These are phyloP conservation scores for Stenchaetothrips biformis DNA, from an alignment of 2,888 invertebrate genomes.

Conservation along the genomic window DNA sequence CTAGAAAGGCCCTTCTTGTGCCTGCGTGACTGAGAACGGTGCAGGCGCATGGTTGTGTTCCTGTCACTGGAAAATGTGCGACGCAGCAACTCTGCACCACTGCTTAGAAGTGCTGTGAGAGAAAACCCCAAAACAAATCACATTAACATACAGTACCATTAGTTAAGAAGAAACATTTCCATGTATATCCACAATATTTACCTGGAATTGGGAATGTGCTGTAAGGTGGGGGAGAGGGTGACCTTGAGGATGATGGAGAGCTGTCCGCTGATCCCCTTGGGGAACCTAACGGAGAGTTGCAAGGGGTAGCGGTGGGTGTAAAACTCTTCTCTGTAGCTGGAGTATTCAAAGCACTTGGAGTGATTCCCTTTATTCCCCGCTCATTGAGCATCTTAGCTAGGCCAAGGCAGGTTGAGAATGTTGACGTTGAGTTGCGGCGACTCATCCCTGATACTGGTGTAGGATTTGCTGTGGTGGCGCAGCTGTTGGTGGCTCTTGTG, in stretches of 20 bases:
- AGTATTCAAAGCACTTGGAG: constrained; percentile 61
- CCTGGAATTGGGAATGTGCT: constrained; percentile 54
- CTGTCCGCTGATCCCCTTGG: constrained; percentile 34
- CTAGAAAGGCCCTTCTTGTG: constrained; percentile 45
- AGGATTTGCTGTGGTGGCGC: constrained; percentile 48
- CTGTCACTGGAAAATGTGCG: constrained; percentile 56
- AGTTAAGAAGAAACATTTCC: too few species aligned
- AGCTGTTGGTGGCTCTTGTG: constrained; percentile 53
- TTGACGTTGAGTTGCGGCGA: constrained; percentile 71
- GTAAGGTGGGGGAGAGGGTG: constrained; percentile 55
- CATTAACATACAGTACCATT: constrained; percentile 46
- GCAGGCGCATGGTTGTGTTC: constrained; percentile 37
- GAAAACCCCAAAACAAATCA: constrained; percentile 34
- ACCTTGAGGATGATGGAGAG: constrained; percentile 54
- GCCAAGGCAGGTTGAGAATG: constrained; percentile 68
- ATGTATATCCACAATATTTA: constrained; percentile 41
- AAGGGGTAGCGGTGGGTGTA: constrained; percentile 80
- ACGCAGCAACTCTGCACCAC: constrained; percentile 61
- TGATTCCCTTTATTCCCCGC: constrained; percentile 67
- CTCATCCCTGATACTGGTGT: constrained; percentile 45
- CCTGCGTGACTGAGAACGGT: constrained; percentile 36
- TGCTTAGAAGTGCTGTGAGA: constrained; percentile 54
- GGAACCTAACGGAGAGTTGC: constrained; percentile 72
- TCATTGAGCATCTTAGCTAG: constrained; percentile 73
- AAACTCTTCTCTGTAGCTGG: constrained; percentile 61